Evolutionary conservation across 1,140 invertebrate genomes (phyloP), one percentile per base, ranked within the genome.

Genomic region (Berghia stephanieae): DNA sequence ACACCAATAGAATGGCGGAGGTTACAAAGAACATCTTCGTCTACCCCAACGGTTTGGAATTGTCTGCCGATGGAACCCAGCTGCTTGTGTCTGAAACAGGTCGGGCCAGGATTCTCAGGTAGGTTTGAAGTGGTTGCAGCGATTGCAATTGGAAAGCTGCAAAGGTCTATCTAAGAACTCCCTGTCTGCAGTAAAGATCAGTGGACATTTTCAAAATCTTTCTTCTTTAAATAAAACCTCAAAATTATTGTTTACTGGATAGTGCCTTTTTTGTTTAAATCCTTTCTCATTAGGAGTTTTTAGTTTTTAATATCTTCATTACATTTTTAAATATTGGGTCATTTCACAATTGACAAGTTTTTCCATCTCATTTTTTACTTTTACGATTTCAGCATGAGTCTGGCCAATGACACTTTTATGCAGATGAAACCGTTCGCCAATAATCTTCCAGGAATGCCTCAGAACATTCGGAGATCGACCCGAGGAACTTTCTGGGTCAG

Each of bases 381-480:
- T 49, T 36, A n/a, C 40, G 2, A 38, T 36, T 38, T 44, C 43
- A 69, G 75, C 18, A 49, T 67, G 27, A 76, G 44, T 38, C 44
- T 68, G 31, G 6, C 52, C 21, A 38, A 44, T 8, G 43, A 0
- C 4, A 68, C 75, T 31, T 78, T 66, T 38, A 42, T 16, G 21
- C 42, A 52, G 49, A 57, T 86, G 57, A 81, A 82, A 38, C 44
- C 79, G 8, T 83, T 85, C 67, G 79, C 80, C 36, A 76, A 83
- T 18, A 86, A 86, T 52, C 72, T 86, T 13, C 85, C 85, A 1
- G 85, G 85, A 10, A 38, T 79, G 81, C 91, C 43, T 93, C 95
- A 85, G 93, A 95, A 89, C 92, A 94, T 86, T 85, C 96, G 60
- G 92, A 92, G 87, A 94, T 94, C 81, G 91, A 91, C 90, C 27